Evolutionary conservation across 1,140 invertebrate species (phyloP).

Genomic region (Meloidogyne chitwoodi): DNA sequence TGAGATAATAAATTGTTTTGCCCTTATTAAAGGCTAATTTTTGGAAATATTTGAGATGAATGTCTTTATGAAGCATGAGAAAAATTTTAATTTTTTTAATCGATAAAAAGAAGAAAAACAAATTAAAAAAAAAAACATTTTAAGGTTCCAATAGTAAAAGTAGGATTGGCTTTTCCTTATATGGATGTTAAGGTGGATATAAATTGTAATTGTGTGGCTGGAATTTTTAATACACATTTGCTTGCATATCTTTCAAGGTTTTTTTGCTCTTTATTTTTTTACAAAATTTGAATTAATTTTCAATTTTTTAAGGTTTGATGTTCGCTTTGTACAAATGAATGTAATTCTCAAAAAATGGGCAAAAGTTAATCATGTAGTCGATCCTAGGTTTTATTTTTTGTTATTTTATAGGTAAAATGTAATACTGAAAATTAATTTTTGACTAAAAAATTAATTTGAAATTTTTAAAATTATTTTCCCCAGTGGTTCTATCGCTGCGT

Average conservation of each 20-base stretch:
- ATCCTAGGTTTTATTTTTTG: background rate
- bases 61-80: no score
- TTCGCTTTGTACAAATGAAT: slow-evolving; percentile 21
- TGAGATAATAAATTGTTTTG: no score
- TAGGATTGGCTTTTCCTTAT: slow-evolving; percentile 25
- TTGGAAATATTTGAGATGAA: no score
- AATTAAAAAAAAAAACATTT: background rate
- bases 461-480: slow-evolving; percentile 29
- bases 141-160: slow-evolving; percentile 33
- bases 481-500: background rate
- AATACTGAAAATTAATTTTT: background rate
- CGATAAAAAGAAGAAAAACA: background rate
- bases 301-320: slow-evolving; percentile 18
- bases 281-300: background rate
- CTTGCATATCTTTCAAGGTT: slow-evolving; percentile 29
- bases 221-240: slow-evolving; percentile 41
- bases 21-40: no score
- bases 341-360: slow-evolving; percentile 35
- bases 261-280: no score
- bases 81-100: no score
- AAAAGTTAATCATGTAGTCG: slow-evolving; percentile 7
- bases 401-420: no score
- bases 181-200: slow-evolving; percentile 39
- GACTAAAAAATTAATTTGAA: background rate
- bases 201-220: slow-evolving; percentile 46